These are phyloP conservation scores for Promerops cafer DNA, from an alignment of 2,113 vertebrate genomes.

Conservation along the genomic window DNA sequence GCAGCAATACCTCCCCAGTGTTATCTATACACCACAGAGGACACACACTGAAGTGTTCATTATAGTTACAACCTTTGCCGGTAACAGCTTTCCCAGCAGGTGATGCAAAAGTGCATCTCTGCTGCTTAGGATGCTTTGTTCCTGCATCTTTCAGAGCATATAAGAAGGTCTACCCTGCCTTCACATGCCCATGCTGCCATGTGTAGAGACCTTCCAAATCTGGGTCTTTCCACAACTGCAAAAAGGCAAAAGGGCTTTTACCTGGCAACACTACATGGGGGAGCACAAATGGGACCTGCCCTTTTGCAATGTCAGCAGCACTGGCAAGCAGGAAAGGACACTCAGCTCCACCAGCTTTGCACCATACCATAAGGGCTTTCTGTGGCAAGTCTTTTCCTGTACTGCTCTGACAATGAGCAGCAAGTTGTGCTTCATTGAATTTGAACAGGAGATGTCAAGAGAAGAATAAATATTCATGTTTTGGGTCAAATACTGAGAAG, in stretches of 20 bases:
- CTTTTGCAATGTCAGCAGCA: background rate
- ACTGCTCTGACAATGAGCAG: background rate
- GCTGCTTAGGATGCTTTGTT: background rate
- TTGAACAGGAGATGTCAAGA: background rate
- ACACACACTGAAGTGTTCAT: background rate
- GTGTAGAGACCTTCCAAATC: background rate
- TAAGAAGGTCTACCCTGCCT: background rate
- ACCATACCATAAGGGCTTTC: background rate
- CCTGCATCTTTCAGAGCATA: background rate
- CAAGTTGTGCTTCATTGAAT: background rate
- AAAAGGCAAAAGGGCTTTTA: background rate
- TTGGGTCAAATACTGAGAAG: background rate
- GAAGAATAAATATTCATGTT: background rate
- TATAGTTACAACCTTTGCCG: rapidly evolving
- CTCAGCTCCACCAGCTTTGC: background rate
- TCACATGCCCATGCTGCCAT: background rate
- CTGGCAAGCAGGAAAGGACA: background rate
- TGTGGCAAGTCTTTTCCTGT: background rate
- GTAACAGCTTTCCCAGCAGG: background rate
- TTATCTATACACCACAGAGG: background rate
- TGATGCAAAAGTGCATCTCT: background rate
- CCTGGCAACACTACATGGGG: background rate
- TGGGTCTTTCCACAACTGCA: background rate
- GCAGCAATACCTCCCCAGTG: background rate
- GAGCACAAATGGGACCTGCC: background rate